phyloP scores from a whole-genome alignment of 2,797 vertebrate species.

The Eidolon dupreanum region DNA sequence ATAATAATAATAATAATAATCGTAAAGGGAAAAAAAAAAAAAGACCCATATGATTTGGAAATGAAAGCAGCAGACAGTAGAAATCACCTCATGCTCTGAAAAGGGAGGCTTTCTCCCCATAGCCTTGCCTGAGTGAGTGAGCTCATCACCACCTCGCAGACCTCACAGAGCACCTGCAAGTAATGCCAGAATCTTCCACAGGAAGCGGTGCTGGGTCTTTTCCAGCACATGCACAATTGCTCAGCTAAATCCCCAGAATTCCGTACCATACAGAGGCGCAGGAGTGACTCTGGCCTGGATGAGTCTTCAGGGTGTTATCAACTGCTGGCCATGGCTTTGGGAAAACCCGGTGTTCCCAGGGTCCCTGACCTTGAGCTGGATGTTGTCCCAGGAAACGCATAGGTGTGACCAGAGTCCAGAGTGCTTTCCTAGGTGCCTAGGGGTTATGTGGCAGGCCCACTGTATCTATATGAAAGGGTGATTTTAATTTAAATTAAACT shows the following conservation, averaged over 20 bases:
- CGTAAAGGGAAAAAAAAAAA: neutral
- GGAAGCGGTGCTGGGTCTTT: slow-evolving; percentile 5
- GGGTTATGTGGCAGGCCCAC: neutral
- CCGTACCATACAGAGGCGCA: neutral
- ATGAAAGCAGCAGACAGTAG: neutral
- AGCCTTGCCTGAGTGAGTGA: neutral
- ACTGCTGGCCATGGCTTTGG: neutral
- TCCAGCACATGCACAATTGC: neutral
- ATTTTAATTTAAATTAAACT: neutral
- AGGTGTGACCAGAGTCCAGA: neutral
- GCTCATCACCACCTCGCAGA: neutral
- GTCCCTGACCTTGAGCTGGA: neutral
- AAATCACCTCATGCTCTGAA: neutral
- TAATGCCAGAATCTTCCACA: slow-evolving; percentile 39
- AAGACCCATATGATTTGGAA: neutral
- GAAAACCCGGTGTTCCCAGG: neutral
- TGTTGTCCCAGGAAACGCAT: neutral
- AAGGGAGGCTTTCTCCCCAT: neutral
- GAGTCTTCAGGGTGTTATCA: slow-evolving; percentile 6
- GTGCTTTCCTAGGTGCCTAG: neutral
- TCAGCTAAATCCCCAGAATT: neutral
- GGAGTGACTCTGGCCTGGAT: neutral
- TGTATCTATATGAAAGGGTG: neutral
- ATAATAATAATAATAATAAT: slow-evolving; percentile 58
- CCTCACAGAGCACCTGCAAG: neutral